phyloP scores from a whole-genome alignment of 1,140 invertebrate species.

The Procambarus virginalis region DNA sequence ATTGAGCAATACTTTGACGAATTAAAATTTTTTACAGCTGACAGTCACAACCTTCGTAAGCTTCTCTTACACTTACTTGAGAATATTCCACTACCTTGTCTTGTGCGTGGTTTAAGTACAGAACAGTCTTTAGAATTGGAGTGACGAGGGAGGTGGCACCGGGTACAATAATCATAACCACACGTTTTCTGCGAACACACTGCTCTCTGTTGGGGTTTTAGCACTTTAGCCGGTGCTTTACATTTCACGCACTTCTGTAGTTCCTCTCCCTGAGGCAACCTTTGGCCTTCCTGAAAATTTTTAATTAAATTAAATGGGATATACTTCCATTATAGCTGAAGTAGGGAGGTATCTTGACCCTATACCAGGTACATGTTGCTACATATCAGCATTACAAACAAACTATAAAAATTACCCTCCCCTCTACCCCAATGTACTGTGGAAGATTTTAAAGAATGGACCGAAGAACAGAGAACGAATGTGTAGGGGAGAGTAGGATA shows the following conservation, averaged over 20 bases:
- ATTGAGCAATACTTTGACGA: not conserved
- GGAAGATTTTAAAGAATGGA: too few species aligned
- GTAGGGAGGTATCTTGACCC: too few species aligned
- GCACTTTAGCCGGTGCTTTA: slow-evolving; percentile 38
- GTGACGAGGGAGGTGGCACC: slow-evolving; percentile 31
- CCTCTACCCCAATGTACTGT: too few species aligned
- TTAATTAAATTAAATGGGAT: not conserved
- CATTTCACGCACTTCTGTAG: slow-evolving; percentile 60
- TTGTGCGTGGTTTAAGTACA: slow-evolving; percentile 37
- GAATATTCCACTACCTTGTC: slow-evolving; percentile 36
- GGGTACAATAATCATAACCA: slow-evolving; percentile 49
- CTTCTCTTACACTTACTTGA: slow-evolving; percentile 52
- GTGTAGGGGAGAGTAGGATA: too few species aligned
- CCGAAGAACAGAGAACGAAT: too few species aligned
- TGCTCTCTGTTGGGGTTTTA: slow-evolving; percentile 13
- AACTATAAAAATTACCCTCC: too few species aligned
- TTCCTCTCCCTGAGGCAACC: slow-evolving; percentile 36
- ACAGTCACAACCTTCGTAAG: slow-evolving; percentile 40
- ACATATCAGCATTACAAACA: too few species aligned
- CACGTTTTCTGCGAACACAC: slow-evolving; percentile 22
- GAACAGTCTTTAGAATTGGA: slow-evolving; percentile 38
- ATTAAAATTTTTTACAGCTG: not conserved
- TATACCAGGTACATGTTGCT: too few species aligned
- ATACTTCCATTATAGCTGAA: not conserved
- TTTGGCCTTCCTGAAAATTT: slow-evolving; percentile 38